phyloP scores from a whole-genome alignment of 2,113 vertebrate genomes.

The Cisticola juncidis region DNA sequence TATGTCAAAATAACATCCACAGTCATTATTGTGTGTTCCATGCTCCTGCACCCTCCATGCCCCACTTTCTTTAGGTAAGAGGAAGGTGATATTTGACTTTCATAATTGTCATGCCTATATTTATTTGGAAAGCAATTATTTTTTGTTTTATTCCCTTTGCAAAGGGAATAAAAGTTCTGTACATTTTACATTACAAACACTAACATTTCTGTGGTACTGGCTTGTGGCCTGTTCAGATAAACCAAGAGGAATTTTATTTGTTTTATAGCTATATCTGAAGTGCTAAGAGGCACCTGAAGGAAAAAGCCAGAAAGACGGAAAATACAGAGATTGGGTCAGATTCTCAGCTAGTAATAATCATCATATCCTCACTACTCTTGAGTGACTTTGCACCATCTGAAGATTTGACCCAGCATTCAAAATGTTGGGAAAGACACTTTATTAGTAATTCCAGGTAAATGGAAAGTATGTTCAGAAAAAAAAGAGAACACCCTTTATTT shows the following conservation, averaged over 20 bases:
- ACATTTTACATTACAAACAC: neutral
- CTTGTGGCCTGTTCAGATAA: neutral
- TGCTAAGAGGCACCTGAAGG: neutral
- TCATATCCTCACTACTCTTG: neutral
- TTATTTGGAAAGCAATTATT: neutral
- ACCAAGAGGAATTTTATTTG: neutral
- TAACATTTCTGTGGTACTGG: neutral
- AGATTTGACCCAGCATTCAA: neutral
- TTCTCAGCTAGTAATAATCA: neutral
- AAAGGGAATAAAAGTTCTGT: neutral
- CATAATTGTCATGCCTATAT: neutral
- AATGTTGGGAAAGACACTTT: constrained; percentile 26
- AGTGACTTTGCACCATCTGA: neutral
- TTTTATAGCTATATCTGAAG: neutral
- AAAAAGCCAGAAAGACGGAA: neutral
- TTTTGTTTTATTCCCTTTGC: neutral
- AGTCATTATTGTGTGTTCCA: neutral
- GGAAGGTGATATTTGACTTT: neutral
- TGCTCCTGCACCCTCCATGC: neutral
- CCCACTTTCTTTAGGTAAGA: neutral
- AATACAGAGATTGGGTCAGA: neutral
- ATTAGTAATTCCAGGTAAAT: constrained; percentile 67
- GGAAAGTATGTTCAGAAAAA: constrained; percentile 54
- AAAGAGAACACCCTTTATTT: constrained; percentile 62
- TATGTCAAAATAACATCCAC: neutral